A percentile compares a stretch with the other conserved stretches of the same genome.
Evolutionary conservation across 2,888 invertebrate species (phyloP).

Genomic region (Blastobasis adustella): DNA sequence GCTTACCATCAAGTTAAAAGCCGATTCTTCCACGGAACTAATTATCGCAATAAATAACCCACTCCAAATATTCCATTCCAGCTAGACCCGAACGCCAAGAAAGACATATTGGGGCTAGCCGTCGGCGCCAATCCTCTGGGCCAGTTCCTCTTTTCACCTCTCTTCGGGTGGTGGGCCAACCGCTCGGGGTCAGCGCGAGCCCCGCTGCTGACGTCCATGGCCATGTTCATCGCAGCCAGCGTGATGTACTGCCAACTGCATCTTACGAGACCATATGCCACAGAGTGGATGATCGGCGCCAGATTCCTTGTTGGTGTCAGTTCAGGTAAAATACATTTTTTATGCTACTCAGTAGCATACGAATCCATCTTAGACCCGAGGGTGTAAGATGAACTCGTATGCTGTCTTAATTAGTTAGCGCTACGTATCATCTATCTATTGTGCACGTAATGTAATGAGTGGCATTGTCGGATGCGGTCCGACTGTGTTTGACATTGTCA

Average conservation of each 20-base stretch:
- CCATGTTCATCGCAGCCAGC: constrained; percentile 83
- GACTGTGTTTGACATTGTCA: too few relatives aligned
- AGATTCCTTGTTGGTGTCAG: constrained; percentile 89
- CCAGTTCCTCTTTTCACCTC: constrained; percentile 89
- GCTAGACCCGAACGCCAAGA: constrained; percentile 86
- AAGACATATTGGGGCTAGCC: constrained; percentile 88
- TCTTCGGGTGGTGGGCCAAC: constrained; percentile 91
- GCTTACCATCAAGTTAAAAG: too few relatives aligned
- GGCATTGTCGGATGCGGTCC: too few relatives aligned
- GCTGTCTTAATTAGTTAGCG: too few relatives aligned
- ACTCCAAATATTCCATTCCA: constrained; percentile 39
- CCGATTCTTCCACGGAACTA: too few relatives aligned
- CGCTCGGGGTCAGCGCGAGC: constrained; percentile 80
- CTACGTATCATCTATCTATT: too few relatives aligned
- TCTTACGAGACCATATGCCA: constrained; percentile 76
- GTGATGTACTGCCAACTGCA: constrained; percentile 85
- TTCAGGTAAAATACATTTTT: constrained; percentile 73
- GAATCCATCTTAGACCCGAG: too few relatives aligned
- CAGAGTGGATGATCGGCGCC: constrained; percentile 84
- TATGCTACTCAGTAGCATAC: too few relatives aligned
- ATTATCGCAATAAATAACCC: too few relatives aligned
- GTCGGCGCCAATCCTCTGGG: constrained; percentile 92
- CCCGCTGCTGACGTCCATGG: constrained; percentile 81
- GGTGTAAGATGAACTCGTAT: too few relatives aligned
- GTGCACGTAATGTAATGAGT: too few relatives aligned